Conservation (phyloP, 2,888 invertebrate genomes). For the Eristalinus sepulchralis region DNA sequence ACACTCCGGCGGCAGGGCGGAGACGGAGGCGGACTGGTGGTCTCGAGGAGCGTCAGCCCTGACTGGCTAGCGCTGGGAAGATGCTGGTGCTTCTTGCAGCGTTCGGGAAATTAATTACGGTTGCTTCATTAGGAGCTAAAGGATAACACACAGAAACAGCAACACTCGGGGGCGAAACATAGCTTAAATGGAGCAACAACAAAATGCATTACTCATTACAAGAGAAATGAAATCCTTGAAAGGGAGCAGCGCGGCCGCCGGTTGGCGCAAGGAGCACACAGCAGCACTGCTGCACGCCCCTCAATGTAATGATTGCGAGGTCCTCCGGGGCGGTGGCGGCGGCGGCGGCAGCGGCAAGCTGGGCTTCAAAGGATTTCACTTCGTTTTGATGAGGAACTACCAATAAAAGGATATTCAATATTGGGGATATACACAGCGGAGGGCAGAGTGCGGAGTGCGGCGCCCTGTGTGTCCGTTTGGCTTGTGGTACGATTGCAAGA, state of each 20-base stretch:
- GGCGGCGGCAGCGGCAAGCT: not conserved
- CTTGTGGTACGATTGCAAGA: not conserved
- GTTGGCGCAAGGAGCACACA: not conserved
- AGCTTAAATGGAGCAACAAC: not conserved
- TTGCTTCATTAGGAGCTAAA: conserved; percentile 35
- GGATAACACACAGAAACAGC: not conserved
- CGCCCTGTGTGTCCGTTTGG: not conserved
- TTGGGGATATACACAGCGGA: not conserved
- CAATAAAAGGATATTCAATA: conserved; percentile 15
- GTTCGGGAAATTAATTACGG: conserved; percentile 38
- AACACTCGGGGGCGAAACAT: conserved; percentile 7
- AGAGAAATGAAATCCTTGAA: not conserved
- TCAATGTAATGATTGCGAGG: not conserved
- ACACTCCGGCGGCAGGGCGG: not conserved
- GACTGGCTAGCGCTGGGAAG: not conserved
- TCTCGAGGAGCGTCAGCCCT: not conserved
- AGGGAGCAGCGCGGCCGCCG: not conserved
- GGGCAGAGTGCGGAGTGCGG: not conserved
- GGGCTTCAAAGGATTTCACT: not conserved
- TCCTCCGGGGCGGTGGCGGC: not conserved
- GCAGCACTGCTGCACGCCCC: not conserved
- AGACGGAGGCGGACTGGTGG: not conserved
- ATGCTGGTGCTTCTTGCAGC: conserved; percentile 5
- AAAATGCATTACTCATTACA: conserved; percentile 22
- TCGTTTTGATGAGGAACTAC: not conserved